Evolutionary conservation across 2,888 invertebrate species (phyloP).

Genomic region (Cistogaster globosa): DNA sequence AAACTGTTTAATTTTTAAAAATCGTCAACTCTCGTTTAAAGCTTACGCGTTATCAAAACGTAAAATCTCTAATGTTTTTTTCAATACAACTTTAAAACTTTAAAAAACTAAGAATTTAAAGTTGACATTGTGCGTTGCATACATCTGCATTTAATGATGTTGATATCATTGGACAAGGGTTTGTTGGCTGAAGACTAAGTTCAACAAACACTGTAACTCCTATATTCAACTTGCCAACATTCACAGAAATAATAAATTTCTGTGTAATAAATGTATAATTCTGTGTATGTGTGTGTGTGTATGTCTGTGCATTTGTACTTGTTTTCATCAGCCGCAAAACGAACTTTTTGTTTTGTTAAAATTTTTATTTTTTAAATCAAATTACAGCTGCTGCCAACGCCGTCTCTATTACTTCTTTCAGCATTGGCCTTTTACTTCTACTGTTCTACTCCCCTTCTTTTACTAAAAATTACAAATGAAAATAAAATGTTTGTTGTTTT

Average conservation of each 20-base stretch:
- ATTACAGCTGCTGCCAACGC: conserved; percentile 64
- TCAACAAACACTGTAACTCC: neutral
- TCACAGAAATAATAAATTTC: neutral
- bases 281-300: neutral
- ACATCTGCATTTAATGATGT: conserved; percentile 1
- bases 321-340: conserved; percentile 45
- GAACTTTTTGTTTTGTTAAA: conserved; percentile 48
- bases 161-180: conserved; percentile 30
- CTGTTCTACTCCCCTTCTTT: neutral
- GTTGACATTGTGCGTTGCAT: neutral
- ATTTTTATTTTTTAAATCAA: conserved; percentile 56
- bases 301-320: conserved; percentile 10
- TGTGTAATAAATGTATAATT: too few relatives aligned
- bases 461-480: too few relatives aligned
- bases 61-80: too few relatives aligned
- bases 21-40: too few relatives aligned
- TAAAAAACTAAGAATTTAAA: neutral
- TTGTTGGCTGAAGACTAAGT: conserved; percentile 33
- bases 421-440: conserved; percentile 1
- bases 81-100: too few relatives aligned
- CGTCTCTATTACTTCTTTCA: conserved; percentile 1
- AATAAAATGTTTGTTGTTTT: too few relatives aligned
- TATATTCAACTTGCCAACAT: conserved; percentile 10
- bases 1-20: too few relatives aligned
- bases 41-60: too few relatives aligned